Conservation (phyloP, 2,888 invertebrate species). For the Thymelicus sylvestris region DNA sequence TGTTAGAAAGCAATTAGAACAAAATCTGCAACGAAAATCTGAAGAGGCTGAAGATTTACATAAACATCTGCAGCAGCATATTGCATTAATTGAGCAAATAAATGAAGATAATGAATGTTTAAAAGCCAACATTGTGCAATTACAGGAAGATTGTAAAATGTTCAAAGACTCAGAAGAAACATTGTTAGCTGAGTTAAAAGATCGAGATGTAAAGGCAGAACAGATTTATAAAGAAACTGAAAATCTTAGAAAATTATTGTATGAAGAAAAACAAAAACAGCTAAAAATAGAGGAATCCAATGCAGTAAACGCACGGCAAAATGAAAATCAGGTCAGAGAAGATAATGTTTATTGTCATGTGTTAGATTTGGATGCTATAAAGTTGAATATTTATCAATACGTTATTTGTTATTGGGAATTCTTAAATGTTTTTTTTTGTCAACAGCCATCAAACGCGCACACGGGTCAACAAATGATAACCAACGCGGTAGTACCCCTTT, state of each 20-base stretch:
- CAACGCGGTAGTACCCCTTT: neutral
- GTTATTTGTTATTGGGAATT: neutral
- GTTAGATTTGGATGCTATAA: too few species aligned
- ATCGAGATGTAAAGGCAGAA: slow-evolving; percentile 52
- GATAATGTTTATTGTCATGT: neutral
- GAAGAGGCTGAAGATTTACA: slow-evolving; percentile 55
- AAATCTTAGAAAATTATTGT: slow-evolving; percentile 50
- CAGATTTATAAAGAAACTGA: slow-evolving; percentile 57
- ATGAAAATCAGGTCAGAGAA: neutral
- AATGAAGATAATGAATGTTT: slow-evolving; percentile 56
- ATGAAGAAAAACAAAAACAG: slow-evolving; percentile 5
- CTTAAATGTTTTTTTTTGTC: slow-evolving; percentile 1
- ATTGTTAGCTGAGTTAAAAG: slow-evolving; percentile 54
- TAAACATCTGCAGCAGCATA: slow-evolving; percentile 48
- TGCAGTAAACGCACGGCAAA: slow-evolving; percentile 15
- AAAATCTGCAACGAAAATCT: slow-evolving; percentile 52
- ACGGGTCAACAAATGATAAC: neutral
- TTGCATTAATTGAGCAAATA: slow-evolving; percentile 50
- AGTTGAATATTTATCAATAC: too few species aligned
- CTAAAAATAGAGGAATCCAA: neutral
- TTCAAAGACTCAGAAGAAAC: slow-evolving; percentile 54
- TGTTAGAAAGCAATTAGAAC: slow-evolving; percentile 50
- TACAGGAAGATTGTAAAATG: slow-evolving; percentile 52
- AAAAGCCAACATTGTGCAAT: slow-evolving; percentile 48
- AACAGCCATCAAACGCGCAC: neutral